Percentiles rank a stretch among this genome's conserved stretches.
phyloP scores from a whole-genome alignment of 2,113 vertebrate species.

The Ceuthmochares aereus region DNA sequence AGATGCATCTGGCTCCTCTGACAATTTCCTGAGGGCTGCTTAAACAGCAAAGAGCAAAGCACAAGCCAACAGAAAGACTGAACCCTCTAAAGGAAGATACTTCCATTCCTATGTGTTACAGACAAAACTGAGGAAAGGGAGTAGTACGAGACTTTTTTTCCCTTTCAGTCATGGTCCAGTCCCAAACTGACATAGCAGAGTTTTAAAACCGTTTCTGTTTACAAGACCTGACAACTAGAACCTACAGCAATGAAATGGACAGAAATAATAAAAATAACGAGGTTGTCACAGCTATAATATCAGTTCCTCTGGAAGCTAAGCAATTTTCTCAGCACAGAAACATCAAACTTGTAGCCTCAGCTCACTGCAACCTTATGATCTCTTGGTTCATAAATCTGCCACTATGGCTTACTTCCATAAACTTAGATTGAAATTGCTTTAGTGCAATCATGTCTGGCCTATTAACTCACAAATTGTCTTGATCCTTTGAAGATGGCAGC shows the following conservation, averaged over 20 bases:
- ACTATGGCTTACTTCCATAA: slow-evolving; percentile 35
- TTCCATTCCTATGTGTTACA: fast-evolving
- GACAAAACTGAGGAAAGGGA: background rate
- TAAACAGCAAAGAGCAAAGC: background rate
- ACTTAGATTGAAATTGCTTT: slow-evolving; percentile 57
- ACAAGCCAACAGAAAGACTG: background rate
- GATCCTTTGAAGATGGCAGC: slow-evolving; percentile 30
- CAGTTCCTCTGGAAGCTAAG: background rate
- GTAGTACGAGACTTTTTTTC: background rate
- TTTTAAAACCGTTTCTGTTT: background rate
- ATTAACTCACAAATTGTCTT: slow-evolving; percentile 63
- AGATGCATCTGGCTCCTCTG: background rate
- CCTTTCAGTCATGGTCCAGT: background rate
- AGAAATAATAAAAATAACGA: background rate
- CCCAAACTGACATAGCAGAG: background rate
- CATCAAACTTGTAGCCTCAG: background rate
- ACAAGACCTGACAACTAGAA: background rate
- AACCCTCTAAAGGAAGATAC: background rate
- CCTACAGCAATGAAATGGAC: background rate
- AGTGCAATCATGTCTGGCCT: slow-evolving; percentile 36
- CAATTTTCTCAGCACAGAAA: slow-evolving; percentile 41
- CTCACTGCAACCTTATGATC: slow-evolving; percentile 48
- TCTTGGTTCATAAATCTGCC: slow-evolving; percentile 60
- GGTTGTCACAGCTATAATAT: background rate
- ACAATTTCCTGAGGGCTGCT: background rate